Base-by-base conservation (phyloP, 2,113 vertebrate genomes). In the Clarias macrocephalus region DNA sequence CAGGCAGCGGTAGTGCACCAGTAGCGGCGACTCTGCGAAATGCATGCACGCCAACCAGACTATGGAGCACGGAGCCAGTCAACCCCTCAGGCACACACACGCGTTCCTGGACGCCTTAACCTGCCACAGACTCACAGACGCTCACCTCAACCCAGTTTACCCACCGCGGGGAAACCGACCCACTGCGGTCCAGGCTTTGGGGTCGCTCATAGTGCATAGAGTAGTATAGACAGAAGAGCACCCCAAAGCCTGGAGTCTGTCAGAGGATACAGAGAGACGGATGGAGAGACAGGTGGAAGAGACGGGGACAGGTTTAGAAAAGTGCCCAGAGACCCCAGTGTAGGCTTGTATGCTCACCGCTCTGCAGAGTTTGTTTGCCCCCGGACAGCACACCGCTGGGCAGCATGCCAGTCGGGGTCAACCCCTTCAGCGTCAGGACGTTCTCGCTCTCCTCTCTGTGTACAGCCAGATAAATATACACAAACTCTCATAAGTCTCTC, bases 361-460 rank as follows among this genome's bases (percentile, higher is more conserved):
- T 96, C 93, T 96, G 95, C 89, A 96, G 93, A 57, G 96, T 96
- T 93, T 96, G 95, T 84, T 94, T 95, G 88, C 96, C 96, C 89
- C 96, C 96, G 72, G 96, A 93, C 88, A 96, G 95, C 85, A 96
- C 95, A 81, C 96, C 96, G 15, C 95, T 96, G 48, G 96, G 96
- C 91, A 96, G 92, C 96, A 96, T 96, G 90, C 96, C 96, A 77
- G 96, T 96, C 84, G 96, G 96, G 68, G 96, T 96, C 92, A 96
- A 92, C 82, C 96, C 96, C 91, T 96, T 96, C 82, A 96, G 93
- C 52, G 96, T 96, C 94, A 96, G 92, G 89, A 96, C 96, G 88
- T 96, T 96, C 92, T 96, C 96, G 90, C 96, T 96, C 92, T 96
- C 96, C 93, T 96, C 96, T 93, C 96, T 96, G 94, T 87, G 92